Evolutionary conservation across 2,888 invertebrate genomes (phyloP).

Genomic region (Apodemia mormo): DNA sequence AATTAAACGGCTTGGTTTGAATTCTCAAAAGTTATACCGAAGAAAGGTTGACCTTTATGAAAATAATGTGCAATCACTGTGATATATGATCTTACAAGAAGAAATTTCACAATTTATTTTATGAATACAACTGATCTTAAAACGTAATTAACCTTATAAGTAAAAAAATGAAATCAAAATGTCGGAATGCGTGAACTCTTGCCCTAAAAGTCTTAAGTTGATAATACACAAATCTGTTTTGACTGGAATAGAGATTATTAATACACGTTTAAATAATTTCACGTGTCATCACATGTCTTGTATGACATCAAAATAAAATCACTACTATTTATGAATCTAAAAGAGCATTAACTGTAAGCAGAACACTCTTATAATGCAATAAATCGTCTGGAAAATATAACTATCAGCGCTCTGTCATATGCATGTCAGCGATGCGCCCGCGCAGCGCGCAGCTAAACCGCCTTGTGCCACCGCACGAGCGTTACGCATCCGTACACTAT

Average conservation of each 20-base stretch:
- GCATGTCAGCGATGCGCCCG: conserved; percentile 50
- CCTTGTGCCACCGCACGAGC: conserved; percentile 36
- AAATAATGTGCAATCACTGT: conserved; percentile 70
- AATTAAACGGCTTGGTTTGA: conserved; percentile 60
- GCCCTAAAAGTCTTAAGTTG: neutral
- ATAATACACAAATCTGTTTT: conserved; percentile 48
- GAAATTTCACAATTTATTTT: conserved; percentile 2
- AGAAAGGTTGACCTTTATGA: conserved; percentile 67
- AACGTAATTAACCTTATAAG: conserved; percentile 5
- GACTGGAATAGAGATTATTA: conserved; percentile 68
- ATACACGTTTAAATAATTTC: conserved; percentile 69
- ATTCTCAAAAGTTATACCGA: conserved; percentile 60
- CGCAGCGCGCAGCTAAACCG: conserved; percentile 35
- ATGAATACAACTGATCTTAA: conserved; percentile 2
- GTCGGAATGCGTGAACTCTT: neutral
- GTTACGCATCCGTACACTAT: conserved; percentile 65
- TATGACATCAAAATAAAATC: conserved; percentile 80
- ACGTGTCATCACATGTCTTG: conserved; percentile 76
- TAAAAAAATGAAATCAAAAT: conserved; percentile 7
- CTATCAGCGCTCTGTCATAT: conserved; percentile 77
- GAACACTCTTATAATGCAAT: conserved; percentile 76
- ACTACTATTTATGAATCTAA: conserved; percentile 76
- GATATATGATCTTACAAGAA: conserved; percentile 52
- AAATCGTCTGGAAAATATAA: conserved; percentile 82
- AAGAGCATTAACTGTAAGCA: conserved; percentile 64